phyloP scores from a whole-genome alignment of 2,888 invertebrate species.

The Endotricha flammealis region DNA sequence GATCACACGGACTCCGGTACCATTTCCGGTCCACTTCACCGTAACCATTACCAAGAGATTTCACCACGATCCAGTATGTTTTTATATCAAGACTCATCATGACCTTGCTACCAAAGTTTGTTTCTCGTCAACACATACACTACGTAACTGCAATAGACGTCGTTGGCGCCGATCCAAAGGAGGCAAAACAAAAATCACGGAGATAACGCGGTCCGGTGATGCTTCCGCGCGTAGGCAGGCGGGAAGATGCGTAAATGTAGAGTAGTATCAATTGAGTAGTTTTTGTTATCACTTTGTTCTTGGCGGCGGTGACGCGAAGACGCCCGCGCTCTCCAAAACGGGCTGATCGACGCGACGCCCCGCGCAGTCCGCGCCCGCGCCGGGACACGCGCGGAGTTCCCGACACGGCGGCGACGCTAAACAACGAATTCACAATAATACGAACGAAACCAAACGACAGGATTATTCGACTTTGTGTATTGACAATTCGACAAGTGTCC shows the following conservation, averaged over 20 bases:
- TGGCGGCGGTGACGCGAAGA: conserved; percentile 53
- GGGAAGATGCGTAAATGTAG: conserved; percentile 33
- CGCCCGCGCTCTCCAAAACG: conserved; percentile 50
- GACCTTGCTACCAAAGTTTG: conserved; percentile 48
- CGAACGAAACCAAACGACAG: conserved; percentile 63
- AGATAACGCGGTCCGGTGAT: conserved; percentile 40
- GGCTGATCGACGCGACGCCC: conserved; percentile 35
- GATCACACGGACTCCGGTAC: no score
- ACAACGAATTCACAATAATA: conserved; percentile 37
- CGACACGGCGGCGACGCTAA: conserved; percentile 42
- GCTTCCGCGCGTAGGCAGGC: conserved; percentile 33
- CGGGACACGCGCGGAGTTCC: conserved; percentile 52
- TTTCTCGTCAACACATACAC: conserved; percentile 39
- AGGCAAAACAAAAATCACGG: conserved; percentile 46
- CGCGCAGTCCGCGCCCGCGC: conserved; percentile 51
- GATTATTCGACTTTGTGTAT: conserved; percentile 34
- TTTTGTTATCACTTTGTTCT: conserved; percentile 71
- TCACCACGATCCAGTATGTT: conserved; percentile 17
- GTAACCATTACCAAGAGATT: neutral
- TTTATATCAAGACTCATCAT: conserved; percentile 29
- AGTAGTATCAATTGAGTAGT: conserved; percentile 52
- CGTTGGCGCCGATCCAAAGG: conserved; percentile 52
- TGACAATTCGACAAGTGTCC: conserved; percentile 23
- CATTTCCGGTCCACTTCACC: neutral
- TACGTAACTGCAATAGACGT: conserved; percentile 38